These are phyloP conservation scores for Tragelaphus scriptus DNA, from an alignment of 2,113 vertebrate genomes.

Conservation along the genomic window DNA sequence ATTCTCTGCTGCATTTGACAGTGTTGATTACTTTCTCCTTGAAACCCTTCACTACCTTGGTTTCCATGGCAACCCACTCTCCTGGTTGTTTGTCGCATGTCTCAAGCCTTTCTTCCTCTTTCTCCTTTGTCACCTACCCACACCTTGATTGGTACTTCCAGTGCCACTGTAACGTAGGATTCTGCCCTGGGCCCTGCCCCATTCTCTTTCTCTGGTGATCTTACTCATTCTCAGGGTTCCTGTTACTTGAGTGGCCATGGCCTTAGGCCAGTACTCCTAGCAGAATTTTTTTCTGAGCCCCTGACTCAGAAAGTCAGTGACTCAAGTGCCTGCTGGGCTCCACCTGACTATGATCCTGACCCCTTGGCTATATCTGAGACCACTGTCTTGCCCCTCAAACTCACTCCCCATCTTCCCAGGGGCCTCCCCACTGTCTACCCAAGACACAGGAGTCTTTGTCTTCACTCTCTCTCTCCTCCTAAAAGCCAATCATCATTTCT, in stretches of 20 bases:
- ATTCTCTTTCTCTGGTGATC: background rate
- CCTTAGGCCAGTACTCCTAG: background rate
- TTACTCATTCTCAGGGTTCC: background rate
- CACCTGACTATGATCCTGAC: background rate
- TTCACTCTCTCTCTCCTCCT: background rate
- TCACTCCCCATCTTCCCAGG: background rate
- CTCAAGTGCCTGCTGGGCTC: background rate
- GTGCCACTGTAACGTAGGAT: background rate
- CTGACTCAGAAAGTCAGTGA: background rate
- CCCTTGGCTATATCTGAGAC: background rate
- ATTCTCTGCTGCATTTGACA: constrained; percentile 48
- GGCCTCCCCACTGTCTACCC: background rate
- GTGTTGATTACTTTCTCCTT: constrained; percentile 51
- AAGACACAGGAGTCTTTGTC: background rate
- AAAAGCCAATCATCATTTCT: background rate
- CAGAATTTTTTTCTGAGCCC: background rate
- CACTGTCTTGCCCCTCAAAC: background rate
- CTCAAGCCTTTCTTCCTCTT: constrained; percentile 5
- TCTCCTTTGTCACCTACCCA: background rate
- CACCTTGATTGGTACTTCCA: constrained; percentile 9
- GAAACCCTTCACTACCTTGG: constrained; percentile 48
- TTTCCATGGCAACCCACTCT: constrained; percentile 30
- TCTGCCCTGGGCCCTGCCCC: background rate
- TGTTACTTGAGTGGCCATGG: background rate
- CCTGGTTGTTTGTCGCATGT: background rate